phyloP scores from a whole-genome alignment of 1,140 invertebrate genomes.

The Scaptomyza graminum region DNA sequence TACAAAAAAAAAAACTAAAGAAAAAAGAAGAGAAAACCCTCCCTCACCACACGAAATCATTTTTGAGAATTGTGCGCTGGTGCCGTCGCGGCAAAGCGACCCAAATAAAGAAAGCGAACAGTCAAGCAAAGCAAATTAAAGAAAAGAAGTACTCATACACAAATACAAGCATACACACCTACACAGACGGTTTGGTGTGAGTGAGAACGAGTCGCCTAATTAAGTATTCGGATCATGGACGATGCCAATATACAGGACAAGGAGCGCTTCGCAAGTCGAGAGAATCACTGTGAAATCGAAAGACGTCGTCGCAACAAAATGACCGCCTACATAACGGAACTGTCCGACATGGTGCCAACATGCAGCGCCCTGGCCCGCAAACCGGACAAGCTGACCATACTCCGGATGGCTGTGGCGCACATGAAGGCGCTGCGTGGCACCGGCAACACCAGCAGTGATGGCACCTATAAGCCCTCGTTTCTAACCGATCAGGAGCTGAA shows the following conservation, averaged over 20 bases:
- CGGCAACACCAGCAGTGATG: conserved; percentile 96
- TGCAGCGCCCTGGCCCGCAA: conserved; percentile 98
- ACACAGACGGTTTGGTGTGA: background rate
- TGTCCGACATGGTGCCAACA: conserved; percentile 99
- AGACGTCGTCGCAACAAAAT: conserved; percentile 99
- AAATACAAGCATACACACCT: conserved; percentile 18
- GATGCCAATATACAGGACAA: conserved; percentile 97
- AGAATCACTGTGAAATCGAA: conserved; percentile 99
- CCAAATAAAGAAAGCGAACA: conserved; percentile 66
- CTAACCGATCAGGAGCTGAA: conserved; percentile 99
- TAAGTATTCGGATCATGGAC: conserved; percentile 87
- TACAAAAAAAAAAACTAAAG: conserved; percentile 35
- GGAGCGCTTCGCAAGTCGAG: conserved; percentile 97
- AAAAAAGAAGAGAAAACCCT: conserved; percentile 42
- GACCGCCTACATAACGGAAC: conserved; percentile 99
- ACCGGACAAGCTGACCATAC: conserved; percentile 99
- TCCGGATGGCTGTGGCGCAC: conserved; percentile 99
- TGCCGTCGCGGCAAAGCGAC: conserved; percentile 56
- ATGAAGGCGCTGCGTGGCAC: conserved; percentile 96
- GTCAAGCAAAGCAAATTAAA: conserved; percentile 43
- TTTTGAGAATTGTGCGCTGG: conserved; percentile 56
- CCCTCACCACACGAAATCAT: conserved; percentile 51
- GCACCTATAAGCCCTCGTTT: conserved; percentile 99
- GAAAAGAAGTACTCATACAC: conserved; percentile 32
- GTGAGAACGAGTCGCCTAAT: conserved; percentile 55